phyloP scores from a whole-genome alignment of 2,797 vertebrate species.

The Phrynocephalus vlangalii region DNA sequence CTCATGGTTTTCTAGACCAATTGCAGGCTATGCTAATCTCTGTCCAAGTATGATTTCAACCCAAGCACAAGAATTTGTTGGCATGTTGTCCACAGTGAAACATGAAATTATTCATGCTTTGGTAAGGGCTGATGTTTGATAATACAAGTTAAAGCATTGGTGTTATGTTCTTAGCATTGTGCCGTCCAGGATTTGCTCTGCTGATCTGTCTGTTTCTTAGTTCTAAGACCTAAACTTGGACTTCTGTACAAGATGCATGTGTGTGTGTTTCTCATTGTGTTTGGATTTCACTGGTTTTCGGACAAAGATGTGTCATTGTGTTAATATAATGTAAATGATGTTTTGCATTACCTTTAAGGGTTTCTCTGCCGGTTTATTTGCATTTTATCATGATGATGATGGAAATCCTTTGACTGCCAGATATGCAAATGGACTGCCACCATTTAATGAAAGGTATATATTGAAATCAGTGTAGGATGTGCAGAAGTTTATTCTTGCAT shows the following conservation, averaged over 20 bases:
- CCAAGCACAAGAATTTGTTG: conserved; percentile 92
- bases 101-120: conserved; percentile 97
- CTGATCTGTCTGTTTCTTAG: background rate
- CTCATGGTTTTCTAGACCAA: conserved; percentile 81
- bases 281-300: background rate
- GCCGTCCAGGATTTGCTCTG: fast-evolving
- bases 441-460: conserved; percentile 92
- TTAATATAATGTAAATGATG: conserved; percentile 20
- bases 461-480: background rate
- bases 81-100: conserved; percentile 97
- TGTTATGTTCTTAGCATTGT: background rate
- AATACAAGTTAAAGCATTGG: background rate
- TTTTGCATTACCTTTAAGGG: conserved; percentile 80
- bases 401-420: conserved; percentile 92
- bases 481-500: background rate
- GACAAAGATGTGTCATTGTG: background rate
- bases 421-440: conserved; percentile 90
- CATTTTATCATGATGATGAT: conserved; percentile 93
- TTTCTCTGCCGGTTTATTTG: conserved; percentile 96
- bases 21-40: conserved; percentile 97
- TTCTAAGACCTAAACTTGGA: background rate
- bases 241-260: conserved; percentile 21
- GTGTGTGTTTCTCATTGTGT: background rate
- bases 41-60: conserved; percentile 97
- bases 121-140: conserved; percentile 76